Base-by-base conservation (phyloP, 2,797 vertebrate species). In the Xenopus petersii region DNA sequence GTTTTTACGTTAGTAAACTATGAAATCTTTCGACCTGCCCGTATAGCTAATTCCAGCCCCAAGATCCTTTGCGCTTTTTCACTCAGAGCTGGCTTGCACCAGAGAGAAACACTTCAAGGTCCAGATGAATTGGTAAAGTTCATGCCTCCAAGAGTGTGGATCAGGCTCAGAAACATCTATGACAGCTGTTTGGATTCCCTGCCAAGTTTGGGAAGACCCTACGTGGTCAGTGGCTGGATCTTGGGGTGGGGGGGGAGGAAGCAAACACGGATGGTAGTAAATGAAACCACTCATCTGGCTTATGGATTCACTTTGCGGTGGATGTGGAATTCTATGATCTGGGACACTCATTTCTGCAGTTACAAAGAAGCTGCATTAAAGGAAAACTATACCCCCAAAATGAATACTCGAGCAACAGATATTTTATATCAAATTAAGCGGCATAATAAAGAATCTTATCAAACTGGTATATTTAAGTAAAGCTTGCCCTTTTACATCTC, bases 291-390 rank as follows among this genome's bases (percentile, higher is more conserved):
- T 80, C 61, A 71, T 5, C 84, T 84, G 82, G 80, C 78, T 86
- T 83, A 84, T 85, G 82, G 77, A 82, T 82, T 81, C 81, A 61
- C 85, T 88, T 88, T 87, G 80, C 84, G 88, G 88, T 87, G 88
- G 86, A 82, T 66, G 70, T 81, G 82, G 65, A 83, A 84, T 84
- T 83, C 83, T 77, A 81, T 81, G 81, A 84, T 81, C 66, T 61
- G 76, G 85, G 87, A 80, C 71, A 30, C 79, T 68, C 79, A 0
- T 13, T 83, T 79, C 85, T 86, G 81, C 84, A 83, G 86, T 88
- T 87, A 42, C 5, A 42, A 42, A 42, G 8, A 7, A 42, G 26
- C 26, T 30, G 26, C 26, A 30, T 30, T 85, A 21, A 21, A 21
- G 21, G 21, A 21, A 21, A 21, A 21, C 21, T 21, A 21, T 21